Evolutionary conservation across 2,888 invertebrate species (phyloP), one percentile per base, ranked within the genome.

Genomic region (Cataglyphis rosenhaueri): DNA sequence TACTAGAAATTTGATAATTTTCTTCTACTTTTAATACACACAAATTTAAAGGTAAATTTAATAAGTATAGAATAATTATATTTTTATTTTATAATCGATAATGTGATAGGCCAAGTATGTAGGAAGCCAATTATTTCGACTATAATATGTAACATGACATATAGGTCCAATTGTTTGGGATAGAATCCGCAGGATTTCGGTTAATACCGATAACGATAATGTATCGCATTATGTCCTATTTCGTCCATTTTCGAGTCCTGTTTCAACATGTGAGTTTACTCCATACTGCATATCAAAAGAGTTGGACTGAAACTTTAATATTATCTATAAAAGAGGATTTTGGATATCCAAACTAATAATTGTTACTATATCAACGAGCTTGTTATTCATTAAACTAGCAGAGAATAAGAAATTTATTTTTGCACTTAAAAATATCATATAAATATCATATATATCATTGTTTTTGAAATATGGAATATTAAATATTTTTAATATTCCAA

Each of bases 171-270:
- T 29, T 73, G 79, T 71, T 71, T 41, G 79, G 48, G 44, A 59
- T 71, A 59, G 59, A 71, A 79, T 59, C 57, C 41, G 32, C 44
- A 71, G 79, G 71, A 71, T 79, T 71, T 79, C 79, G 21, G 59
- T 71, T 79, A 79, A 79, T 71, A 41, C 21, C 79, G 73, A 71
- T 79, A 71, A 71, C 65, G 74, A 75, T 44, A 79, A 44, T 79
- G 70, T 71, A 70, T 71, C 32, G 32, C 71, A 71, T 71, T 78
- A 44, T 44, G 59, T 71, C 71, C 71, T 35, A 79, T 71, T 79
- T 79, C 44, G 59, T 25, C 6, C 32, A 6, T 6, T 32, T 32
- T 35, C 35, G 35, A 35, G 35, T 35, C 25, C 61, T 6, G 65
- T 75, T 75, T 75, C 75, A 75, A 75, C 18, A 44, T 65, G 32